These are phyloP conservation scores for Ganaspis sp. DNA, from an alignment of 1,140 invertebrate species.

Conservation along the genomic window DNA sequence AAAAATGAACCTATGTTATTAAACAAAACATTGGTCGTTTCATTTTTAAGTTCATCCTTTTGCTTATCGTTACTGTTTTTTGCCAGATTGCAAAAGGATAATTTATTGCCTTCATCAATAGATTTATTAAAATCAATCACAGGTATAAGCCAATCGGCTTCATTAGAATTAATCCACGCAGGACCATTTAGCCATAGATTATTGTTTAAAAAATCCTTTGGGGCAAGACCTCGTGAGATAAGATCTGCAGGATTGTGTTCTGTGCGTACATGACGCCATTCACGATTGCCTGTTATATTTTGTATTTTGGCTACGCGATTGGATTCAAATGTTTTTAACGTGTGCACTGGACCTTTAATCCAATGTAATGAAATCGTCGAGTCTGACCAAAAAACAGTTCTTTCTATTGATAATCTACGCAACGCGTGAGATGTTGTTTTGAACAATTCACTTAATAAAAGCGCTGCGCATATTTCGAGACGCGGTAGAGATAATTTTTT, in stretches of 20 bases:
- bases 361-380: conserved; percentile 61
- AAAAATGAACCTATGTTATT: neutral
- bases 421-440: neutral
- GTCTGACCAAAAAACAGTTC: conserved; percentile 56
- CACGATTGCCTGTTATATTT: conserved; percentile 33
- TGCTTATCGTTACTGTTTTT: too few species aligned
- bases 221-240: conserved; percentile 60
- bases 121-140: neutral
- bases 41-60: neutral
- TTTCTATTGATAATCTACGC: neutral
- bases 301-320: conserved; percentile 71
- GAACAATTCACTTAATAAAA: neutral
- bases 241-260: conserved; percentile 71
- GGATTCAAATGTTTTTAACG: conserved; percentile 66
- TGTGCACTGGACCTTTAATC: conserved; percentile 50
- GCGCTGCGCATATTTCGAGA: conserved; percentile 5
- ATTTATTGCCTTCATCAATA: too few species aligned
- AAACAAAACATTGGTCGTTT: neutral
- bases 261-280: conserved; percentile 67
- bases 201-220: conserved; percentile 28
- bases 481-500: conserved; percentile 20
- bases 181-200: conserved; percentile 35
- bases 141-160: neutral
- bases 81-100: neutral
- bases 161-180: neutral